phyloP scores from a whole-genome alignment of 2,113 vertebrate genomes.

The Guaruba guarouba region DNA sequence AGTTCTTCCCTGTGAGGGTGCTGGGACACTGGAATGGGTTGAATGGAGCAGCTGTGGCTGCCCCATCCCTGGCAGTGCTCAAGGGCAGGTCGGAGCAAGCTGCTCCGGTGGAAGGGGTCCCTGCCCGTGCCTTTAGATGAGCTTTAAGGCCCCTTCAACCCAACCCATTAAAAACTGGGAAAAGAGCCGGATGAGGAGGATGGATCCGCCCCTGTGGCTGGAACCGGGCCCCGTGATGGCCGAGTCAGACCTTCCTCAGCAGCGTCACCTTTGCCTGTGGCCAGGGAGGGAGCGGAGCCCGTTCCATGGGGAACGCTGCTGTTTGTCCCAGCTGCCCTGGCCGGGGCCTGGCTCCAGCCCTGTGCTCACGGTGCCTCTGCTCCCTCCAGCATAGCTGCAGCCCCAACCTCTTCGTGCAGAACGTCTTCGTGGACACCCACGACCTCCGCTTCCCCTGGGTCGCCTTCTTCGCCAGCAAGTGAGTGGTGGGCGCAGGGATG shows the following conservation, averaged over 20 bases:
- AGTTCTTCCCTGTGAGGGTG: not conserved
- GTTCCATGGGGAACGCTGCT: not conserved
- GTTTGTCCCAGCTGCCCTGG: not conserved
- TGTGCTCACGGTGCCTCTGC: not conserved
- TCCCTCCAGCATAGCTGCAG: slow-evolving; percentile 90
- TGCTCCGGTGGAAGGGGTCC: not conserved
- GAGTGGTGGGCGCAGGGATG: slow-evolving; percentile 43
- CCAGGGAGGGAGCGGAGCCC: not conserved
- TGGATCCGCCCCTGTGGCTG: fast-evolving
- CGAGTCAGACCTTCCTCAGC: not conserved
- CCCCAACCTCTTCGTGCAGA: slow-evolving; percentile 98
- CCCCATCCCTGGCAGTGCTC: not conserved
- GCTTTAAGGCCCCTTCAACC: not conserved
- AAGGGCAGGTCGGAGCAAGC: not conserved
- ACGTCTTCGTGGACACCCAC: slow-evolving; percentile 97
- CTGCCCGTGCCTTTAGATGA: not conserved
- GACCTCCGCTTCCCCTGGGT: slow-evolving; percentile 98
- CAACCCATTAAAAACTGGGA: not conserved
- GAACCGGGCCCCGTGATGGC: fast-evolving
- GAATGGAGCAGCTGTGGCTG: not conserved
- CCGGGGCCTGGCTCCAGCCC: too few species aligned
- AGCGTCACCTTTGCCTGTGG: not conserved
- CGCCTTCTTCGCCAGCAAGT: slow-evolving; percentile 99
- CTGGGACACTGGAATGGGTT: not conserved
- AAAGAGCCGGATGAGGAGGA: fast-evolving